Evolutionary conservation across 2,888 invertebrate species (phyloP).

Genomic region (Leptopilina myrica): DNA sequence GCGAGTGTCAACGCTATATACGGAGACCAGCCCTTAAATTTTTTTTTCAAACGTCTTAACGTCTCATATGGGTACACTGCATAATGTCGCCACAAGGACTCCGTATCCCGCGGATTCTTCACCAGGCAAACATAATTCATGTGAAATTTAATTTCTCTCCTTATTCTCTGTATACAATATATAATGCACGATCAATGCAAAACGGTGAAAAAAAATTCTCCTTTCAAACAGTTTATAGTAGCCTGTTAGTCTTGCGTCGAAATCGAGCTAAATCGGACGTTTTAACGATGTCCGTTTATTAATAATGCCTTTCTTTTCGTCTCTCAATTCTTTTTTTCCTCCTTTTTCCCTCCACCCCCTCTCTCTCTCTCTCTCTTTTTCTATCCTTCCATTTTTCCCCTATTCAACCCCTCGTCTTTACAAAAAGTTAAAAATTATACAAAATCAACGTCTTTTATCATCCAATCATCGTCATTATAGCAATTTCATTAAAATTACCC

Average conservation of each 20-base stretch:
- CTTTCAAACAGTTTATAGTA: constrained; percentile 45
- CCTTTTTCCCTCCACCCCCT: no score
- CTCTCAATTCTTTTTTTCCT: neutral
- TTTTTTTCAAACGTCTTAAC: constrained; percentile 50
- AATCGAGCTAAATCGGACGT: constrained; percentile 51
- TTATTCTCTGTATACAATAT: constrained; percentile 9
- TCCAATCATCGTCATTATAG: no score
- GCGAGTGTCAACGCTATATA: constrained; percentile 74
- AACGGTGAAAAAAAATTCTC: neutral
- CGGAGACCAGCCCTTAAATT: constrained; percentile 54
- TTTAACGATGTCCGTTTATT: constrained; percentile 36
- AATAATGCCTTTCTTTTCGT: neutral
- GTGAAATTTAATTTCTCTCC: constrained; percentile 52
- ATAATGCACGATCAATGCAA: constrained; percentile 45
- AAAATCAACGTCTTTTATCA: no score
- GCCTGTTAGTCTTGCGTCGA: constrained; percentile 51
- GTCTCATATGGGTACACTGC: constrained; percentile 60
- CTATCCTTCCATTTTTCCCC: no score
- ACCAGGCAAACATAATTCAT: constrained; percentile 65
- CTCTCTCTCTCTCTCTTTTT: no score
- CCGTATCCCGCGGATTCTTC: constrained; percentile 72
- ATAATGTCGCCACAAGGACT: constrained; percentile 72
- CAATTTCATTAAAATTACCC: no score
- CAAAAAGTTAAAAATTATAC: no score
- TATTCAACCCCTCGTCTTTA: no score